phyloP scores from a whole-genome alignment of 1,140 invertebrate genomes.

The Palaemon carinicauda region DNA sequence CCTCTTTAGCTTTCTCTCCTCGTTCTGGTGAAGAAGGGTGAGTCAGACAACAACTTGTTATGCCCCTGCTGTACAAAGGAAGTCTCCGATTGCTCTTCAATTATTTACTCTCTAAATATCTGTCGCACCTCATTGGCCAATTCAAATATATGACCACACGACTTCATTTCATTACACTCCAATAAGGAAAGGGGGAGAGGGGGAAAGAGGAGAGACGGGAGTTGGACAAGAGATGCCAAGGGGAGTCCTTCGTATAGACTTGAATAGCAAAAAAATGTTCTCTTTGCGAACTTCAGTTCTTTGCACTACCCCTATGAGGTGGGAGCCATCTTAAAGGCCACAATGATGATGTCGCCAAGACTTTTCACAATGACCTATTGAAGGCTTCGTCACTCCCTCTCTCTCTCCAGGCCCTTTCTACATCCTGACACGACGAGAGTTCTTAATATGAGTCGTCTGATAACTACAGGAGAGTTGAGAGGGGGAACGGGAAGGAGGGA shows the following conservation, averaged over 20 bases:
- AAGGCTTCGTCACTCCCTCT: no score
- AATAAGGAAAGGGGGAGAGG: background rate
- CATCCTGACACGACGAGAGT: no score
- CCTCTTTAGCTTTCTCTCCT: background rate
- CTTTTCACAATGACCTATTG: no score
- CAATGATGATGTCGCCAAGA: no score
- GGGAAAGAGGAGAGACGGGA: background rate
- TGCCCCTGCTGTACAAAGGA: constrained; percentile 29
- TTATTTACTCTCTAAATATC: constrained; percentile 49
- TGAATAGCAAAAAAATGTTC: no score
- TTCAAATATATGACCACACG: constrained; percentile 25
- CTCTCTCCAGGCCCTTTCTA: no score
- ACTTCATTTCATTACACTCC: constrained; percentile 23
- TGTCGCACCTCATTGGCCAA: constrained; percentile 33
- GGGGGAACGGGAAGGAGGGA: no score
- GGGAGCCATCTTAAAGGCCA: no score
- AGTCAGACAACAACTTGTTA: constrained; percentile 38
- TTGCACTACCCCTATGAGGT: no score
- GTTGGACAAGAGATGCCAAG: no score
- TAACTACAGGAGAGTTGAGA: background rate
- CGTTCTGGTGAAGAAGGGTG: background rate
- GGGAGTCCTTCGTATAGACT: no score
- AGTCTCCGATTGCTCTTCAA: constrained; percentile 29
- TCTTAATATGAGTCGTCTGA: background rate
- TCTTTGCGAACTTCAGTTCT: no score